phyloP scores from a whole-genome alignment of 1,140 invertebrate species.

The Plodia interpunctella region DNA sequence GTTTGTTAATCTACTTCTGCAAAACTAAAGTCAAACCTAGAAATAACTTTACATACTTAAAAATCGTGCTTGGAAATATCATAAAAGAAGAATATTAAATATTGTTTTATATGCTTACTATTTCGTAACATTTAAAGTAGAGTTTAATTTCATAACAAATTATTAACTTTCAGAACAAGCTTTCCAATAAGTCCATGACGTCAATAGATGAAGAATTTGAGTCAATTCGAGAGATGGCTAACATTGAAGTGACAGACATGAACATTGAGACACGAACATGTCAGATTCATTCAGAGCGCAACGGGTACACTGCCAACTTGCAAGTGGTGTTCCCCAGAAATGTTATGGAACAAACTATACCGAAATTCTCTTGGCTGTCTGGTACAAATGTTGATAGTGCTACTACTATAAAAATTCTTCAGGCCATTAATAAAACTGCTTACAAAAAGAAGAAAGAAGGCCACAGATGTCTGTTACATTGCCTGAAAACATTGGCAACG shows the following conservation, averaged over 20 bases:
- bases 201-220: constrained; percentile 88
- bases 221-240: constrained; percentile 87
- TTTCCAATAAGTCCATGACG: constrained; percentile 43
- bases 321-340: constrained; percentile 88
- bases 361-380: constrained; percentile 70
- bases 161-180: constrained; percentile 45
- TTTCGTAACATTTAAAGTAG: no score
- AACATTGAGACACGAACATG: constrained; percentile 85
- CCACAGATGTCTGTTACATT: constrained; percentile 66
- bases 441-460: constrained; percentile 68
- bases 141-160: neutral
- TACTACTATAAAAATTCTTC: constrained; percentile 72
- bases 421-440: constrained; percentile 70
- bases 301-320: constrained; percentile 85
- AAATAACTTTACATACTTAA: no score
- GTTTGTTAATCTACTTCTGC: no score
- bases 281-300: constrained; percentile 85
- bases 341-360: constrained; percentile 79
- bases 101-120: no score
- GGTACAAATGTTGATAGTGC: constrained; percentile 71
- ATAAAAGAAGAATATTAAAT: no score
- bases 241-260: constrained; percentile 91
- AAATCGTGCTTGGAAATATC: no score
- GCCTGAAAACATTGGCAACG: constrained; percentile 68
- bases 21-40: no score